These are phyloP conservation scores for Emberiza fucata DNA, from an alignment of 2,113 vertebrate species.

Conservation along the genomic window DNA sequence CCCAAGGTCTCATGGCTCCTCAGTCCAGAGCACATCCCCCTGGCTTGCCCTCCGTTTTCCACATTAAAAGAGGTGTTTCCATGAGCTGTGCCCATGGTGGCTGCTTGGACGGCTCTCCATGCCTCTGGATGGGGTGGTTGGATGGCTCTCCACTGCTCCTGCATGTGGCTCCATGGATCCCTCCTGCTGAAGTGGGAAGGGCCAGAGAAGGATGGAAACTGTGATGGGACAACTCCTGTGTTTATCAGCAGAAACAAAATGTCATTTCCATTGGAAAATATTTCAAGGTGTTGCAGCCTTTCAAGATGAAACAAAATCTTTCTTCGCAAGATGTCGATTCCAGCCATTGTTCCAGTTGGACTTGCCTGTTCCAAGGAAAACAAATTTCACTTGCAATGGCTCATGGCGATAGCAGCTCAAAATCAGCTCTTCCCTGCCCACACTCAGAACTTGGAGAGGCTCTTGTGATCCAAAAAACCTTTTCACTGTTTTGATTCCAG, in stretches of 20 bases:
- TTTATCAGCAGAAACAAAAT: background rate
- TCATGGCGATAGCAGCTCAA: background rate
- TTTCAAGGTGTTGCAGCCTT: constrained; percentile 38
- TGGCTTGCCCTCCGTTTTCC: background rate
- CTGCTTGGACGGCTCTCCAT: background rate
- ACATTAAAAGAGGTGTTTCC: background rate
- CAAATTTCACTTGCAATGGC: background rate
- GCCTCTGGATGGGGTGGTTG: fast-evolving
- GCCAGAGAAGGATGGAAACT: background rate
- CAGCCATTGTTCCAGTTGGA: constrained; percentile 42
- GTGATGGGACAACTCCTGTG: background rate
- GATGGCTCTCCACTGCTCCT: background rate
- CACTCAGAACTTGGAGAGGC: background rate
- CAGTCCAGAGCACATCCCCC: background rate
- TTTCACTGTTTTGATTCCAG: background rate
- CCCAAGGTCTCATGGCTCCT: background rate
- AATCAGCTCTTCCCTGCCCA: background rate
- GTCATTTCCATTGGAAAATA: constrained; percentile 46
- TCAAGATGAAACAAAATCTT: constrained; percentile 22
- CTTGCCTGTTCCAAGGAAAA: constrained; percentile 45
- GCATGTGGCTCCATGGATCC: background rate
- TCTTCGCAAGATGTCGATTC: background rate
- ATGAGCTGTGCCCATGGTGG: background rate
- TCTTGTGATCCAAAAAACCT: background rate
- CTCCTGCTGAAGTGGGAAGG: background rate